Base-by-base conservation (phyloP, 2,113 vertebrate genomes). In the Chaenogobius annularis region DNA sequence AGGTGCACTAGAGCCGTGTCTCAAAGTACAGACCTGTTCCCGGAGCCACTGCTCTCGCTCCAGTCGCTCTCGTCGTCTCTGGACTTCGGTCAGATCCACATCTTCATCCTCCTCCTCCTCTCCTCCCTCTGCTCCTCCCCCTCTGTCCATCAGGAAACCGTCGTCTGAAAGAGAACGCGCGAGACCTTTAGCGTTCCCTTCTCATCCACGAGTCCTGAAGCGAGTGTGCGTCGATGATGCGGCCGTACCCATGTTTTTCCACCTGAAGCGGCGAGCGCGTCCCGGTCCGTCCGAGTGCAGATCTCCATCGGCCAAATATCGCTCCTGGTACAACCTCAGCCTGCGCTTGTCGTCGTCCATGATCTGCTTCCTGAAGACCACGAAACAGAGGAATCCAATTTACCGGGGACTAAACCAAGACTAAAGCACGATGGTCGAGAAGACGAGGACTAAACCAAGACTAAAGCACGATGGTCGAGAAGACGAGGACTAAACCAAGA, bases 1-100 rank as follows among this genome's bases (percentile, higher is more conserved):
- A n/a, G n/a, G n/a, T n/a, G n/a, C n/a, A n/a, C n/a, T n/a, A n/a
- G n/a, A n/a, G n/a, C n/a, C n/a, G n/a, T n/a, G n/a, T n/a, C n/a
- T n/a, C n/a, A n/a, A n/a, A n/a, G n/a, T n/a, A n/a, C n/a, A n/a
- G n/a, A 75, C 98, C 95, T 99, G 96, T 74, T 99, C 94, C 65
- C 94, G 91, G 31, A 99, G 90, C 98, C 98, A 99, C 89, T 96
- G 96, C 17, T 99, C 96, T 68, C 96, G 92, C 77, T 99, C 96
- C 72, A 98, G 92, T 5, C 97, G 83, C 55, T 97, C 96, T 67
- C 94, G 98, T 81, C 96, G 94, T 92, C 96, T 95, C 19, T 94
- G 95, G 7, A 89, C 82, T 78, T 99, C 98, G 0, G 92, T 78
- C 35, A 94, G 94, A 72, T 97, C 96, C 26, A 94, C 52, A 1